Base-by-base conservation (phyloP, 30 jellyfish, hydroid and myxozoan species). In the Aurelia coerulea region DNA sequence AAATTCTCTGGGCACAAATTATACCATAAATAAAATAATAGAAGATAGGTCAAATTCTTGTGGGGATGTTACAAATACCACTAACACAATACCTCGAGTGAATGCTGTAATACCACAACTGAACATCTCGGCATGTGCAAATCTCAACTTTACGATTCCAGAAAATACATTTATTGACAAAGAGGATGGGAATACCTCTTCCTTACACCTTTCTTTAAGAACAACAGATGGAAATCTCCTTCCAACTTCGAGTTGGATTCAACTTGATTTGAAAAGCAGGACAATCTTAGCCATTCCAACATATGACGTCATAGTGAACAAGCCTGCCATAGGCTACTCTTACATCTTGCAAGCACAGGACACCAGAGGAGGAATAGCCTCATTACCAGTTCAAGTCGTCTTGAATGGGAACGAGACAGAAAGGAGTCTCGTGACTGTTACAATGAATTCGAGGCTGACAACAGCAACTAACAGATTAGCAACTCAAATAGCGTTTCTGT, bases 241-340 rank as follows among this genome's bases (percentile, higher is more conserved):
- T 46, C 32, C 12, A 32, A 10, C 33, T 5, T 10, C 92, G 37
- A 87, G 97, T 32, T 93, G 98, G 98, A 46, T 93, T 70, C 98
- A 93, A 65, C 78, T 86, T 10, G 93, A 93, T 76, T n/a, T 53
- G 32, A 32, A n/a, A 2, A 56, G 62, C 3, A 76, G 39, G 67
- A 70, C 79, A 7, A 81, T 93, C 11, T 87, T 60, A 56, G 98
- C 94, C 16, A 74, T 88, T 66, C 96, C 97, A 68, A 67, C 97
- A 10, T 88, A 78, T 34, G 76, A 50, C 59, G 90, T 84, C 62
- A 33, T 72, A 6, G 4, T 12, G n/a, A 62, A 77, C 17, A 50
- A 65, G 67, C 96, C 97, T 54, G 35, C 39, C 13, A 34, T 32
- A 23, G 98, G 98, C 14, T 87, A 92, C 75, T 19, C 69, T 2